These are phyloP conservation scores for Columbina picui DNA, from an alignment of 2,113 vertebrate species.

Conservation along the genomic window DNA sequence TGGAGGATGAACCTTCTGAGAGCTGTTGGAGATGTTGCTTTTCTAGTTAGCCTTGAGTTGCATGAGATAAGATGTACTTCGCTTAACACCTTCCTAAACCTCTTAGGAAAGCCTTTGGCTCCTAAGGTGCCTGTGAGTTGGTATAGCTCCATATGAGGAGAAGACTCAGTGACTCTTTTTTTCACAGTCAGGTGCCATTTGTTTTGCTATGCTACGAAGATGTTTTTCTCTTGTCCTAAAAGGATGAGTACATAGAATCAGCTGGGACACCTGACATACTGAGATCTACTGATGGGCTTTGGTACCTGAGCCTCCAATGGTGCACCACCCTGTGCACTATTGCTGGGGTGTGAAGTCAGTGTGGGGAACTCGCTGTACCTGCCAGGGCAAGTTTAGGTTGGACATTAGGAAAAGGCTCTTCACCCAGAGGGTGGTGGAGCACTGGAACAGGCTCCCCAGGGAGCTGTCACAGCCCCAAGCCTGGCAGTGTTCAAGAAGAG, in stretches of 20 bases:
- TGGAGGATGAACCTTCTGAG: background rate
- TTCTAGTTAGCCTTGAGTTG: background rate
- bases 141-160: background rate
- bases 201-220: background rate
- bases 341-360: background rate
- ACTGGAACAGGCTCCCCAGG: too few relatives aligned
- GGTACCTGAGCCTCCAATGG: background rate
- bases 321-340: fast-evolving
- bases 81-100: background rate
- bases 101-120: background rate
- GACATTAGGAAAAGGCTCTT: too few relatives aligned
- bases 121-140: background rate
- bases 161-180: background rate
- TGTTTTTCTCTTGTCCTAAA: background rate
- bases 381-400: too few relatives aligned
- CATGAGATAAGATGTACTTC: background rate
- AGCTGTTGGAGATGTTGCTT: background rate
- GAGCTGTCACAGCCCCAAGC: too few relatives aligned
- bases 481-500: too few relatives aligned
- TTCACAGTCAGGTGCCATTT: background rate
- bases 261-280: background rate
- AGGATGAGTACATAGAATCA: background rate
- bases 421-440: too few relatives aligned
- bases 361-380: background rate
- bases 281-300: background rate